phyloP scores from a whole-genome alignment of 2,888 invertebrate species.

The Ditula angustiorana region DNA sequence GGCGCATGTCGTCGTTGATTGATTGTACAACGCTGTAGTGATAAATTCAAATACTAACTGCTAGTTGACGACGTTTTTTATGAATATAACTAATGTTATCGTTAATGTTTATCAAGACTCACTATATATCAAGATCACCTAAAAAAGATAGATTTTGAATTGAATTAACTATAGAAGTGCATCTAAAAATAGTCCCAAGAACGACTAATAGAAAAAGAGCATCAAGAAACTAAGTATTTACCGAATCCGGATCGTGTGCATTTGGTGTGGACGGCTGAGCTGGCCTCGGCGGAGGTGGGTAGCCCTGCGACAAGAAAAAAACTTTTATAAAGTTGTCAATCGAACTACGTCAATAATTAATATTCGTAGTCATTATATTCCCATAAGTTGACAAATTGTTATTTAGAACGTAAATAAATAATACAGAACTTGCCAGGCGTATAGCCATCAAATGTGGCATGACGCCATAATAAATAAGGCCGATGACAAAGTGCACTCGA shows the following conservation, averaged over 20 bases:
- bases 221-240: conserved; percentile 74
- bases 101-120: neutral
- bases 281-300: conserved; percentile 89
- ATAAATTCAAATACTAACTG: conserved; percentile 46
- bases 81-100: neutral
- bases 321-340: conserved; percentile 1
- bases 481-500: conserved; percentile 23
- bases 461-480: conserved; percentile 3
- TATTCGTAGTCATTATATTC: neutral
- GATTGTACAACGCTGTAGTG: conserved; percentile 48
- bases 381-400: neutral
- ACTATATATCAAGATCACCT: no score
- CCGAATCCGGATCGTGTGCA: conserved; percentile 91
- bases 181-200: no score
- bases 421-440: neutral
- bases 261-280: conserved; percentile 91
- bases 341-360: neutral
- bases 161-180: no score
- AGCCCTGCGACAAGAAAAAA: conserved; percentile 81
- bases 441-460: neutral
- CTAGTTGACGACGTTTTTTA: conserved; percentile 33
- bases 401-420: neutral
- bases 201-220: neutral
- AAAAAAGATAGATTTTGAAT: no score
- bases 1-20: conserved; percentile 55